A percentile compares a stretch with the other conserved stretches of the same genome.
phyloP scores from a whole-genome alignment of 1,140 invertebrate genomes.

The Drosophila virilis region DNA sequence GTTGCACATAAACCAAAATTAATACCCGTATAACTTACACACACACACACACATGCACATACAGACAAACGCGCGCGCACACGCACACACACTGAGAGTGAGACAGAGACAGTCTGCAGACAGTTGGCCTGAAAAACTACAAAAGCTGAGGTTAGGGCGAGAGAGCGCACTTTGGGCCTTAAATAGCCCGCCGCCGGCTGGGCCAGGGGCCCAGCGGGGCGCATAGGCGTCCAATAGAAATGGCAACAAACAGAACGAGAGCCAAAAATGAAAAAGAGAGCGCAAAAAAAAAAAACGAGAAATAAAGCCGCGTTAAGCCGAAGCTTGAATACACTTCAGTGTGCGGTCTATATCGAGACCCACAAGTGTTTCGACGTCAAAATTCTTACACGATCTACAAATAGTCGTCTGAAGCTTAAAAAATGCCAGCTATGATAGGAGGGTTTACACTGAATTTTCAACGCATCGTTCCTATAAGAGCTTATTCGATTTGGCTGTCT shows the following conservation, averaged over 20 bases:
- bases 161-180: slow-evolving; percentile 14
- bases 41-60: slow-evolving; percentile 33
- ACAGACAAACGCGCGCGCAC: not conserved
- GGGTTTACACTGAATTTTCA: too few species aligned
- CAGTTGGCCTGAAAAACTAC: slow-evolving; percentile 14
- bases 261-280: slow-evolving; percentile 6
- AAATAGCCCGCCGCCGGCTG: slow-evolving; percentile 34
- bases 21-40: slow-evolving; percentile 71
- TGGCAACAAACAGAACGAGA: slow-evolving; percentile 37
- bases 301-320: not conserved
- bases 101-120: slow-evolving; percentile 13
- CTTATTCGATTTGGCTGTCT: too few species aligned
- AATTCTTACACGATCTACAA: too few species aligned
- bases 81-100: slow-evolving; percentile 3
- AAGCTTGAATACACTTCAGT: not conserved
- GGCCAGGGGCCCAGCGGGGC: not conserved
- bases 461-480: too few species aligned
- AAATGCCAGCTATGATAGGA: too few species aligned
- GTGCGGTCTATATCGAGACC: too few species aligned
- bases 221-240: slow-evolving; percentile 46
- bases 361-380: too few species aligned
- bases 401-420: too few species aligned
- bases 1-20: slow-evolving; percentile 77
- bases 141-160: slow-evolving; percentile 25
- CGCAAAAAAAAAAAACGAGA: not conserved